Conservation (phyloP, 2,113 vertebrate genomes). For the Grammomys dolichurus region DNA sequence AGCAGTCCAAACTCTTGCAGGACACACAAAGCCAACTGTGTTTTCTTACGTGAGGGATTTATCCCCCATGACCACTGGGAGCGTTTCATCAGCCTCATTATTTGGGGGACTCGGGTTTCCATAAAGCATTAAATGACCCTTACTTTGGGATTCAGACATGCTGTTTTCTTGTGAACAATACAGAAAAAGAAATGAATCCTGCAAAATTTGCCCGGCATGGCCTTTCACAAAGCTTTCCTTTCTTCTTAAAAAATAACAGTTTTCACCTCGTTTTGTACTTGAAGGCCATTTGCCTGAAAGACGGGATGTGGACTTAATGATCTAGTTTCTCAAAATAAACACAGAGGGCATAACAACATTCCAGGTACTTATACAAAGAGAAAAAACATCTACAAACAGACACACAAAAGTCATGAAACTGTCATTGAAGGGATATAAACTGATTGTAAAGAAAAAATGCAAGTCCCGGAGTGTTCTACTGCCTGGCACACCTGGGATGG, state of each 20-base stretch:
- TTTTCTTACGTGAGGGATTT: slow-evolving; percentile 81
- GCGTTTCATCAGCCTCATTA: slow-evolving; percentile 78
- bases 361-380: not conserved
- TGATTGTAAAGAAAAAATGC: slow-evolving; percentile 76
- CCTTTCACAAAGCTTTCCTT: slow-evolving; percentile 76
- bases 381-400: slow-evolving; percentile 50
- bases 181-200: slow-evolving; percentile 70
- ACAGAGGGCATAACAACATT: slow-evolving; percentile 52
- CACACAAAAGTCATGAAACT: slow-evolving; percentile 76
- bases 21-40: slow-evolving; percentile 65
- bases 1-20: slow-evolving; percentile 42
- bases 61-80: slow-evolving; percentile 65
- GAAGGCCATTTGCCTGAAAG: slow-evolving; percentile 79
- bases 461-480: slow-evolving; percentile 55
- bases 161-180: slow-evolving; percentile 70
- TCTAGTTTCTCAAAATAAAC: slow-evolving; percentile 77
- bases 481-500: slow-evolving; percentile 68
- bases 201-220: slow-evolving; percentile 21
- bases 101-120: slow-evolving; percentile 66
- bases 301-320: slow-evolving; percentile 75
- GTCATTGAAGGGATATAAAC: slow-evolving; percentile 70
- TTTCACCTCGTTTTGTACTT: slow-evolving; percentile 75
- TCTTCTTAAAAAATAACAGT: slow-evolving; percentile 81
- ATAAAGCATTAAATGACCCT: slow-evolving; percentile 69
- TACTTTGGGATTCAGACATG: slow-evolving; percentile 71